Evolutionary conservation across 2,113 vertebrate genomes (phyloP), one percentile per base, ranked within the genome.

Genomic region (Indicator indicator): DNA sequence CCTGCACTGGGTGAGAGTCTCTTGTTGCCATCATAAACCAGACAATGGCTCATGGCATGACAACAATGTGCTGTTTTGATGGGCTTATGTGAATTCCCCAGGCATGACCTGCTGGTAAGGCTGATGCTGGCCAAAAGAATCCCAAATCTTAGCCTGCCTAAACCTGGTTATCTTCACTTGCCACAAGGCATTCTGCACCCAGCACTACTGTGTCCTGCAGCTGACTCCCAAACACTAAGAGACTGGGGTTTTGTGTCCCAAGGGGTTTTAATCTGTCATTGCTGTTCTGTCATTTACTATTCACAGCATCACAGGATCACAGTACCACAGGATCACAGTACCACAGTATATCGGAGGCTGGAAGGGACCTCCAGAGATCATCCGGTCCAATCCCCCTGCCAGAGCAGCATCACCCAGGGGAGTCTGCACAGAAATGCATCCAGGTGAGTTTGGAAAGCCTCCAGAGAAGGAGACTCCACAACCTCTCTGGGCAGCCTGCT

Each of bases 1-100:
- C 32, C 11, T 2, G 60, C 4, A 5, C 48, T 86, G 70, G 50
- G 42, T 68, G 42, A 55, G 55, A 86, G 18, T 42, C 62, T 88
- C 69, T 93, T 88, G 59, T 84, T 95, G 84, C 78, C 60, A 73
- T 82, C 92, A 95, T 88, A 95, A 93, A 88, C 26, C 23, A 85
- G 68, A 64, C 32, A 88, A 77, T 68, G 60, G 88, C 56, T 89
- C 28, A 77, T 88, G 91, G 85, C 64, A 88, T 42, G 76, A 86
- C 52, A 90, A 83, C 71, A 86, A 64, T 75, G 30, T 72, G n/a
- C 52, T 86, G 42, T 38, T 86, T 70, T 71, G 56, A 82, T 75
- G 76, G 81, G 50, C 65, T 89, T 80, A 58, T 88, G 50, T 81
- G 73, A 80, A 62, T 88, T 88, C 72, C 71, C 18, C 10, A 62